Percentiles rank a stretch among this genome's conserved stretches.
Evolutionary conservation across 64 coral and sea anemone species (phyloP).

Genomic region (Dendrophyllia cribrosa): DNA sequence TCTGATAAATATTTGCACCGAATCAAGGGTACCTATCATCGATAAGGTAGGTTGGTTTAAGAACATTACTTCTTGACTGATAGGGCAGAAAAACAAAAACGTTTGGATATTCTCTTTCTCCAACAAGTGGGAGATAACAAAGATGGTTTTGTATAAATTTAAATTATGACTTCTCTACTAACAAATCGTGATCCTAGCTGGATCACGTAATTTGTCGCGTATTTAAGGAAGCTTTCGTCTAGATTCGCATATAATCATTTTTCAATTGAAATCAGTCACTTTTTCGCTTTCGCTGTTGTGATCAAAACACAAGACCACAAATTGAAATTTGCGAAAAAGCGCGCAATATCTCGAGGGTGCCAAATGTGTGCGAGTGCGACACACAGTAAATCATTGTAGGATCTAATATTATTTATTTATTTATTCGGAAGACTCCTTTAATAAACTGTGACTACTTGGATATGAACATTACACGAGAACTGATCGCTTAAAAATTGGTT

Average conservation of each 20-base stretch:
- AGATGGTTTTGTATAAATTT: constrained; percentile 14
- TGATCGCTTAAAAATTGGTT: too few relatives aligned
- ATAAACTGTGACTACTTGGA: too few relatives aligned
- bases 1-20: constrained; percentile 34
- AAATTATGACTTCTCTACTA: constrained; percentile 41
- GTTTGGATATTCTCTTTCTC: background rate
- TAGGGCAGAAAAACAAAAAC: background rate
- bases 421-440: background rate
- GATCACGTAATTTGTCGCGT: constrained; percentile 19
- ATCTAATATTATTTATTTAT: constrained; percentile 2
- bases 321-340: background rate
- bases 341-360: background rate
- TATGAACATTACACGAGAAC: too few relatives aligned
- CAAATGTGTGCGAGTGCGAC: background rate
- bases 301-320: background rate
- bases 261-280: background rate
- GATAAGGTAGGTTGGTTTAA: constrained; percentile 18
- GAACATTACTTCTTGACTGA: background rate
- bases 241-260: constrained; percentile 12
- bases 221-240: constrained; percentile 16
- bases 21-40: background rate
- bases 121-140: constrained; percentile 8
- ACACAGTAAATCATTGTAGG: background rate
- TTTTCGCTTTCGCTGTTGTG: background rate
- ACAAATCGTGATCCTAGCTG: constrained; percentile 13